A percentile compares a stretch with the other conserved stretches of the same genome.
Evolutionary conservation across 2,113 vertebrate genomes (phyloP).

Genomic region (Pangasianodon gigas): DNA sequence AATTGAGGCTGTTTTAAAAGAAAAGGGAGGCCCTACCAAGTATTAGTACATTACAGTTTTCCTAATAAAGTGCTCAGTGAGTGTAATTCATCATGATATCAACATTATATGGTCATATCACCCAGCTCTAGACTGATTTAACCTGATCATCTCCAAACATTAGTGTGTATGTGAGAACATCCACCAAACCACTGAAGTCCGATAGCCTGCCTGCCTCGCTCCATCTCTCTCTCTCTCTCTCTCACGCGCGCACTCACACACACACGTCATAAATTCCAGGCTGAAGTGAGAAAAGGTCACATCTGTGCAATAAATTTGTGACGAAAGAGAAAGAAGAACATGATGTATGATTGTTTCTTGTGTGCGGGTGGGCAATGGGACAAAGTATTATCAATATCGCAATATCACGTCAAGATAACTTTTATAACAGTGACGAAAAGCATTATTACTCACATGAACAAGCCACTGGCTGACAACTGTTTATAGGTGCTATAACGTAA

Average conservation of each 20-base stretch:
- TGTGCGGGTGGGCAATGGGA: neutral
- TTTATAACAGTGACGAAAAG: neutral
- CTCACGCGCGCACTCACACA: neutral
- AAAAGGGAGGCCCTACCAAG: neutral
- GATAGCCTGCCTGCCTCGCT: neutral
- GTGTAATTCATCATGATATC: neutral
- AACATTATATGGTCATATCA: neutral
- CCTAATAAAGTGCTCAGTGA: neutral
- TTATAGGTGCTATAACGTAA: neutral
- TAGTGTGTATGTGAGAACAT: neutral
- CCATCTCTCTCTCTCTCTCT: neutral
- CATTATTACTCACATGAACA: neutral
- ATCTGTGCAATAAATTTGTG: conserved; percentile 19
- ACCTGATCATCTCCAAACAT: neutral
- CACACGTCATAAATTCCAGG: conserved; percentile 23
- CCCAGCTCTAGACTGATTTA: neutral
- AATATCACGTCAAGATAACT: neutral
- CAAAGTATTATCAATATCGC: neutral
- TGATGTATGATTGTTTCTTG: neutral
- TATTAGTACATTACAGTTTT: neutral
- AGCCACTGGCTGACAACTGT: neutral
- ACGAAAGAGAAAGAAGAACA: neutral
- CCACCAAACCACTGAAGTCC: neutral
- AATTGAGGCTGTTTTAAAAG: neutral
- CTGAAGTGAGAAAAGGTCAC: conserved; percentile 34